A percentile compares a stretch with the other conserved stretches of the same genome.
Conservation (phyloP, 1,140 invertebrate genomes). For the Aphidius ervi region DNA sequence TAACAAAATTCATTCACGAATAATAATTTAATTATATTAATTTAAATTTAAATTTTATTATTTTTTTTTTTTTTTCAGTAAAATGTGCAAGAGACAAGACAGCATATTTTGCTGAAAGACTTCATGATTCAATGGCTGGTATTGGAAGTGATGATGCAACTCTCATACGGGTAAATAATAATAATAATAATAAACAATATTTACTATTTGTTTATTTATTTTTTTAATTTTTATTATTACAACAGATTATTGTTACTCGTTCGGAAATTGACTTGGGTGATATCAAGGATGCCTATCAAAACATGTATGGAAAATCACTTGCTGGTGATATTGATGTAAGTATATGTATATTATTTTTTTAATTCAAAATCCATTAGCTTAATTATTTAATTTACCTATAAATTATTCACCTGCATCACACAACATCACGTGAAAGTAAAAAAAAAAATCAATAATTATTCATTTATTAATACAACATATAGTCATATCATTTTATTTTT, state of each 20-base stretch:
- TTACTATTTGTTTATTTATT: no score
- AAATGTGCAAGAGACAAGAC: constrained; percentile 79
- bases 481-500: neutral
- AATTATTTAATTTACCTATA: no score
- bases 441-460: constrained; percentile 3
- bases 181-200: no score
- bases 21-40: no score
- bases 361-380: constrained; percentile 11
- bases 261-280: constrained; percentile 85
- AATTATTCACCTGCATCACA: no score
- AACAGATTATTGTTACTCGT: constrained; percentile 64
- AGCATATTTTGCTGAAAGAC: constrained; percentile 81
- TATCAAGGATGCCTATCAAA: constrained; percentile 77
- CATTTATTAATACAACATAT: neutral
- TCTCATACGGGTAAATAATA: constrained; percentile 67
- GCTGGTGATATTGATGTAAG: constrained; percentile 75
- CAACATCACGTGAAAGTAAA: no score
- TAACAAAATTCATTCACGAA: neutral
- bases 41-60: constrained; percentile 2
- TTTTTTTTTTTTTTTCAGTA: constrained; percentile 49
- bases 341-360: constrained; percentile 23
- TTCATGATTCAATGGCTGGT: constrained; percentile 85
- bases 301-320: constrained; percentile 74
- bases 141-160: constrained; percentile 81
- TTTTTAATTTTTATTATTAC: no score